These are phyloP conservation scores for Nilaparvata lugens DNA, from an alignment of 1,140 invertebrate species.

Conservation along the genomic window DNA sequence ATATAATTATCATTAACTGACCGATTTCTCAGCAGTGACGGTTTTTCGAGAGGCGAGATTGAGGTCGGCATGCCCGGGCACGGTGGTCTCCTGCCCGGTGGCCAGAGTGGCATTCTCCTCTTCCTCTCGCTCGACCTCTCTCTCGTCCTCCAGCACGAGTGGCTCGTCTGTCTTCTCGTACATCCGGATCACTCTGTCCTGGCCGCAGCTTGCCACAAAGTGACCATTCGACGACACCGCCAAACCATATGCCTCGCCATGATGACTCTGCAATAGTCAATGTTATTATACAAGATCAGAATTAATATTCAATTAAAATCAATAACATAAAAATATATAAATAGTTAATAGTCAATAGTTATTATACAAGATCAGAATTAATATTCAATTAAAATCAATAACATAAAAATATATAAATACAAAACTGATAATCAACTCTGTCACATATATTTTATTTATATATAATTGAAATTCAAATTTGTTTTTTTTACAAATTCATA, in stretches of 20 bases:
- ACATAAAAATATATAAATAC: too few species aligned
- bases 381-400: too few species aligned
- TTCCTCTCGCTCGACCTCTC: slow-evolving; percentile 71
- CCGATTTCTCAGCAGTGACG: slow-evolving; percentile 79
- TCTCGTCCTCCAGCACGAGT: slow-evolving; percentile 84
- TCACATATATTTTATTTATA: too few species aligned
- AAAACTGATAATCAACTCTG: too few species aligned
- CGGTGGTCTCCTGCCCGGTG: slow-evolving; percentile 55
- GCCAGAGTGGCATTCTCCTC: slow-evolving; percentile 58
- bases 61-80: slow-evolving; percentile 60
- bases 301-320: too few species aligned
- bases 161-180: slow-evolving; percentile 83
- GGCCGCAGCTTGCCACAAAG: slow-evolving; percentile 71
- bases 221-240: slow-evolving; percentile 72
- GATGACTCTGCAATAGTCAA: slow-evolving; percentile 63
- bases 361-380: too few species aligned
- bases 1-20: too few species aligned
- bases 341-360: too few species aligned
- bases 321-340: neutral
- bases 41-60: slow-evolving; percentile 82
- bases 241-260: slow-evolving; percentile 65
- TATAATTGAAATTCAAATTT: too few species aligned
- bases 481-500: too few species aligned
- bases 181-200: slow-evolving; percentile 80
- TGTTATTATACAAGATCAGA: too few species aligned